phyloP scores from a whole-genome alignment of 1,140 invertebrate species.

The Penaeus vannamei region DNA sequence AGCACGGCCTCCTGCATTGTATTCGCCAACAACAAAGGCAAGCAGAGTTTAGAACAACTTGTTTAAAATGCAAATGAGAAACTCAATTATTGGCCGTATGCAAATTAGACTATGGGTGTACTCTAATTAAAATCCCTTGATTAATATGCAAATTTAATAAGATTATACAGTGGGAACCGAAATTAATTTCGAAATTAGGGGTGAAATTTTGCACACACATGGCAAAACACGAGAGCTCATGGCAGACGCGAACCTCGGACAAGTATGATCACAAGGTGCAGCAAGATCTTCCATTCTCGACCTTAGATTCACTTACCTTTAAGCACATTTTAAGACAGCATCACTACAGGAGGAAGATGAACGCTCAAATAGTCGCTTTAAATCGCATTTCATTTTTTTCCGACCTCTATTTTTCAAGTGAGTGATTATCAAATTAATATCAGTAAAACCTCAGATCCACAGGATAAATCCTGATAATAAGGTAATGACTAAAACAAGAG shows the following conservation, averaged over 20 bases:
- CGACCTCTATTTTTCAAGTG: no score
- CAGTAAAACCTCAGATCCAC: no score
- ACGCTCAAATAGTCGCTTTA: neutral
- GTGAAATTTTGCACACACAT: constrained; percentile 66
- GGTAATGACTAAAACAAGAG: neutral
- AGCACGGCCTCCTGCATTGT: constrained; percentile 60
- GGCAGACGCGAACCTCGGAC: constrained; percentile 38
- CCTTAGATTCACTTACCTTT: neutral
- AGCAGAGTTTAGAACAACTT: constrained; percentile 68
- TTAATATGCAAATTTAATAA: constrained; percentile 69
- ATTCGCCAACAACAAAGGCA: constrained; percentile 66
- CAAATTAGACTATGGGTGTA: constrained; percentile 68
- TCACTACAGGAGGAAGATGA: neutral
- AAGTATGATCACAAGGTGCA: constrained; percentile 19
- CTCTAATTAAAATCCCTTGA: constrained; percentile 69
- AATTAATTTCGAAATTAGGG: constrained; percentile 69
- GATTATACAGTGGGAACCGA: constrained; percentile 68
- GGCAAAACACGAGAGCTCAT: constrained; percentile 61
- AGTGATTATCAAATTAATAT: no score
- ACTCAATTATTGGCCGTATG: constrained; percentile 69
- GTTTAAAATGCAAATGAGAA: constrained; percentile 69
- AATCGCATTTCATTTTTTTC: no score
- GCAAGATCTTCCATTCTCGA: constrained; percentile 39
- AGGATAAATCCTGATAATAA: neutral
- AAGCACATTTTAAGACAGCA: constrained; percentile 32